Evolutionary conservation across 2,888 invertebrate genomes (phyloP), one percentile per base, ranked within the genome.

Genomic region (Sarcophaga carnaria): DNA sequence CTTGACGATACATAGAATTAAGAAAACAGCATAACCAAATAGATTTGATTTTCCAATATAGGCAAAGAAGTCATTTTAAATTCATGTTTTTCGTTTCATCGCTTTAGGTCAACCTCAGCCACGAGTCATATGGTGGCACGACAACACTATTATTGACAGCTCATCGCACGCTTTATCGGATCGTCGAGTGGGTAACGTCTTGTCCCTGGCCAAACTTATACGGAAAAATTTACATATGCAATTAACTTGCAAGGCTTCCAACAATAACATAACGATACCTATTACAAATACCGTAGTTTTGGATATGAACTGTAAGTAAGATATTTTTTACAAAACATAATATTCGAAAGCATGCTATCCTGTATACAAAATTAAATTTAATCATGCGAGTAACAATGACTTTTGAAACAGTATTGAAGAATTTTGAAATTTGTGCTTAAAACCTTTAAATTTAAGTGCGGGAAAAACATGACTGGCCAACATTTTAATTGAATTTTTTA

Each of bases 211-310:
- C 47, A 95, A 95, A 69, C 94, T 96, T 79, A 94, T 95, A 88
- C 94, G 96, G 60, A 94, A 95, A 89, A 95, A 96, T 93, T 95
- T 96, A 83, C 95, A 96, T 91, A 93, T 93, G 93, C 93, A 88
- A 94, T 95, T 89, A 94, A 96, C 93, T 95, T 96, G 96, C 92
- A 94, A 95, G 90, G 96, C 96, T 66, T 94, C 94, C 89, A 96
- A 96, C 93, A 96, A 96, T 92, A 95, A 96, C 90, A 94, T 95
- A 90, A 95, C 96, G 67, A 92, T 94, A 79, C 96, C 96, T 80
- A 94, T 96, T 88, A 94, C 95, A 86, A 95, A 95, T 88, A 95
- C 96, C 85, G 95, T 96, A 89, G 94, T 95, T 69, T 93, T 96
- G 88, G 96, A 96, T 92, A 95, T 96, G 95, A 95, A 95, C 91